Conservation (phyloP, 53 echinoderm and acorn worm genomes). For the Luidia sarsii region DNA sequence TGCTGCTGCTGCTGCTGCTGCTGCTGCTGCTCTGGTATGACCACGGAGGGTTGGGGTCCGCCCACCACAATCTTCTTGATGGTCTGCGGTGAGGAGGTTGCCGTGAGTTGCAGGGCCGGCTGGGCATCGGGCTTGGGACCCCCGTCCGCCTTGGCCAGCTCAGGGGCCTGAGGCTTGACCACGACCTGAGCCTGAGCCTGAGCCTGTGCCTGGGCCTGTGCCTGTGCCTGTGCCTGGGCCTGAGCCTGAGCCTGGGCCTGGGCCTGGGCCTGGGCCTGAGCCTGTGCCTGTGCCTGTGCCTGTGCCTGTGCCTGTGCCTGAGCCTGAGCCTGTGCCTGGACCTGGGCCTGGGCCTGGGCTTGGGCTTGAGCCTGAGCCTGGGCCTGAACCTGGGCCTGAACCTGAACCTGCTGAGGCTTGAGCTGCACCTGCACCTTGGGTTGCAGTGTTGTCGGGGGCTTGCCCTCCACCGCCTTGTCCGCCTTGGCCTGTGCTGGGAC, state of each 20-base stretch:
- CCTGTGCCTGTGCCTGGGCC: conserved; percentile 18
- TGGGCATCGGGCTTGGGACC: conserved; percentile 27
- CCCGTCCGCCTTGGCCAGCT: conserved; percentile 23
- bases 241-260: conserved; percentile 41
- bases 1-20: conserved; percentile 13
- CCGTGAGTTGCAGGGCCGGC: conserved; percentile 9
- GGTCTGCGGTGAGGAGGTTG: conserved; percentile 23
- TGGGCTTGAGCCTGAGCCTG: conserved; percentile 35
- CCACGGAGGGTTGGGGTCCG: conserved; percentile 17
- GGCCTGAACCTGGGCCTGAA: background rate
- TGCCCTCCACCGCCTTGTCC: too few species aligned
- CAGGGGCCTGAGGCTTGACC: background rate
- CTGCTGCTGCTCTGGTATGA: conserved; percentile 35
- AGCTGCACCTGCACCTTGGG: too few species aligned
- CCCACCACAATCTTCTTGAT: background rate
- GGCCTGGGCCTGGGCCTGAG: conserved; percentile 27
- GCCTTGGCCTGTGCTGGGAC: too few species aligned
- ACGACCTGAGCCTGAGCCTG: background rate
- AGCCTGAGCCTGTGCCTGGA: conserved; percentile 40
- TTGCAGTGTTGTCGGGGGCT: too few species aligned
- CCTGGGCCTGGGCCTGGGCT: conserved; percentile 13
- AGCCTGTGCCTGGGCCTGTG: background rate
- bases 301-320: conserved; percentile 14
- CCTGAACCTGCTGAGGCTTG: conserved; percentile 42
- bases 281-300: conserved; percentile 32